Evolutionary conservation across 2,888 invertebrate species (phyloP), one percentile per base, ranked within the genome.

Genomic region (Andrena trimmerana): DNA sequence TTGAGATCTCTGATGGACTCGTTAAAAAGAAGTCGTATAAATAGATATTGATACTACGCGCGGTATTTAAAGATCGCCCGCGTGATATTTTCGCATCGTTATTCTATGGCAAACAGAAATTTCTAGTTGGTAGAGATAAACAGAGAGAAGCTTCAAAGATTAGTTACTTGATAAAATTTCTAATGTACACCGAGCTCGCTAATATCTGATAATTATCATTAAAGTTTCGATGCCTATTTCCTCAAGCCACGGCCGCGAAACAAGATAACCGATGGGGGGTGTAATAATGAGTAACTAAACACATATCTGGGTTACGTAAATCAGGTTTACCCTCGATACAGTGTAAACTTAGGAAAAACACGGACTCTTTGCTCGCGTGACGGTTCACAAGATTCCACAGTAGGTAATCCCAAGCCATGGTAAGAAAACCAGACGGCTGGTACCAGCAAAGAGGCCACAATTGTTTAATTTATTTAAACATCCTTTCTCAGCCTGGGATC

Each of bases 301-400:
- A 88, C 72, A 86, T 84, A 90, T 90, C 82, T 90, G 84, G 88
- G 87, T 88, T 91, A 90, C 87, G 86, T 81, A 90, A 90, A 91
- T 89, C 86, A 69, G 77, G 75, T 77, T 87, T 87, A 86, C 78
- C 83, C 86, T 80, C 83, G 83, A 78, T 81, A 24, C 50, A 65
- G 54, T 54, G 80, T 65, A 73, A 85, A 79, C 78, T 57, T 29
- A 54, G 63, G 31, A 52, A 75, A 54, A 31, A 63, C 63, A 27
- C 57, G 75, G 42, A 16, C 42, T 42, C 42, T 42, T 42, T 42
- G 42, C 16, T 42, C 42, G 42, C 42, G 42, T 42, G 42, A 42
- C 42, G 42, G 4, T 16, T 42, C 42, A 1, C 4, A 16, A 42
- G 42, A 42, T 42, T 42, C 16, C 42, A 42, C 16, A 16, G 16